Conservation (phyloP, 2,113 vertebrate species). For the Helogale parvula region DNA sequence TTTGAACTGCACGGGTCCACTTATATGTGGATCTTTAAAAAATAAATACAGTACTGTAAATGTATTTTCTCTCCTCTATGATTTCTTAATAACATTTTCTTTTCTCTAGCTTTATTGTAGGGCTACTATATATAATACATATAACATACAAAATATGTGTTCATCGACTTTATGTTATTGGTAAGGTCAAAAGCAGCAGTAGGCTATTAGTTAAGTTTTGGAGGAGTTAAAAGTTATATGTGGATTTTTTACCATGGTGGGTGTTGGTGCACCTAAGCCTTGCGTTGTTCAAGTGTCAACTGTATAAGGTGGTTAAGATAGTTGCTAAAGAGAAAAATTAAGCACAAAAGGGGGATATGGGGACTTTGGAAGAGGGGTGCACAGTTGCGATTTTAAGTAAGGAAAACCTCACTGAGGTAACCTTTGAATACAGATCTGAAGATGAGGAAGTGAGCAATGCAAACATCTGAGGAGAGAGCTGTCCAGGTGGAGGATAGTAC, state of each 20-base stretch:
- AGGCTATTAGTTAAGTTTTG: too few relatives aligned
- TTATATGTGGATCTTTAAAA: neutral
- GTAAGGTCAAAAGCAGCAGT: too few relatives aligned
- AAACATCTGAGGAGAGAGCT: neutral
- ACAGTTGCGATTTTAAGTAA: neutral
- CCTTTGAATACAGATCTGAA: neutral
- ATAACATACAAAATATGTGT: too few relatives aligned
- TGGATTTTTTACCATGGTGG: too few relatives aligned
- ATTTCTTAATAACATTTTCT: too few relatives aligned
- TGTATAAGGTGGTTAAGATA: neutral
- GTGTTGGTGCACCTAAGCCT: neutral
- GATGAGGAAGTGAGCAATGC: neutral
- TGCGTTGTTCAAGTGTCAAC: neutral
- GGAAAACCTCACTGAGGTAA: neutral
- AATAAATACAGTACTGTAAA: neutral
- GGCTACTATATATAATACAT: too few relatives aligned
- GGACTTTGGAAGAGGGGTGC: neutral
- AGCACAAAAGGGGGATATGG: neutral
- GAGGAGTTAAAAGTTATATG: too few relatives aligned
- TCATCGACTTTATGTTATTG: too few relatives aligned
- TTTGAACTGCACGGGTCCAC: neutral
- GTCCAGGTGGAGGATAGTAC: neutral
- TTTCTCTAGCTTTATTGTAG: too few relatives aligned
- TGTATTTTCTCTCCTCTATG: neutral
- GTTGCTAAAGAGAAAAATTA: neutral